Base-by-base conservation (phyloP, 2,797 vertebrate genomes). In the Micromesistius poutassou region DNA sequence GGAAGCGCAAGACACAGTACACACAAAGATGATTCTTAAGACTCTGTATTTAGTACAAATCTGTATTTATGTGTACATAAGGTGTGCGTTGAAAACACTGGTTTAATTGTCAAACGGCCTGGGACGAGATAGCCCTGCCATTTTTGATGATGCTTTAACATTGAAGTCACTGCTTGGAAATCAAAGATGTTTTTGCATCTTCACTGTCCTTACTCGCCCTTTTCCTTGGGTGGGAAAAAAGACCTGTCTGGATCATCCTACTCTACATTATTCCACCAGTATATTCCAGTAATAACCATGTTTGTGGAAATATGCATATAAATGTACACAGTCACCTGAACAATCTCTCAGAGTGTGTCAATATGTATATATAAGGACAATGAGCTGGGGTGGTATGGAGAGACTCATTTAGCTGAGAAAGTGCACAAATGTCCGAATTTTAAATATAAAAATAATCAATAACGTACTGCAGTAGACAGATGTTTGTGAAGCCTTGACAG, bases 21-120 rank as follows among this genome's bases (percentile, higher is more conserved):
- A 76, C 71, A 30, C 19, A 80, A 80, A 71, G 40, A 7, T 14
- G 76, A 79, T 75, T 73, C 74, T 84, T n/a, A 10, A 73, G 35
- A 80, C 5, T 82, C 82, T 88, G 89, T 89, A 86, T 83, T 88
- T 89, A 88, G 72, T 86, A 76, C 19, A 76, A 73, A 73, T 78
- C 83, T 93, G 87, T 91, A 88, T 91, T 92, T 88, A 89, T 91
- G 81, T 93, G 89, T 92, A 93, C 81, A 94, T 92, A 92, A 82
- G 83, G 82, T 87, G 77, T 80, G 85, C 82, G 91, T 88, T 88
- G 79, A 85, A 88, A 83, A 93, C 91, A 93, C 92, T 93, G 93
- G 91, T 84, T 62, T 62, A 78, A 80, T 72, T 70, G 83, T 77
- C 71, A 80, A 78, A 74, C 76, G 81, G 81, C 79, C 55, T 4